phyloP scores from a whole-genome alignment of 2,888 invertebrate genomes.

The Nephrotoma appendiculata region DNA sequence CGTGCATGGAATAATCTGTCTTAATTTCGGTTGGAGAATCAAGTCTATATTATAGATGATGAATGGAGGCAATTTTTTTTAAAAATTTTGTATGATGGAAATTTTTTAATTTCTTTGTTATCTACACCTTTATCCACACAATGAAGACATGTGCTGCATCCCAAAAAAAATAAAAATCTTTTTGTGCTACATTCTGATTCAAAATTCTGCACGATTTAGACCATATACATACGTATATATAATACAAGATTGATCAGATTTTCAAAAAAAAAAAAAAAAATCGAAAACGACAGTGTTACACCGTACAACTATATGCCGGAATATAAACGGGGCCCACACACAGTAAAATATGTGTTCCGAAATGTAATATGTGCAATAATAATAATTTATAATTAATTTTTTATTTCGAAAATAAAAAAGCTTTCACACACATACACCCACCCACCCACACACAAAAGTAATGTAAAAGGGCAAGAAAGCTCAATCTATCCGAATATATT shows the following conservation, averaged over 20 bases:
- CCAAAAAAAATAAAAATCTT: not conserved
- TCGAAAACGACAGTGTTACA: not conserved
- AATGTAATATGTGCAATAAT: not conserved
- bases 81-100: not conserved
- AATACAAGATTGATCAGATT: not conserved
- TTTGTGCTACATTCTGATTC: not conserved
- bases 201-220: too few species aligned
- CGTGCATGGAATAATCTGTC: not conserved
- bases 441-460: too few species aligned
- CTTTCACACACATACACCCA: not conserved
- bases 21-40: not conserved
- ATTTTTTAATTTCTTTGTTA: not conserved
- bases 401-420: not conserved
- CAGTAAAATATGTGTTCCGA: not conserved
- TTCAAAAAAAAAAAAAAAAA: not conserved
- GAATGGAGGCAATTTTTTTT: not conserved
- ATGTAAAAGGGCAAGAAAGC: not conserved
- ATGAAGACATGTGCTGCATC: not conserved
- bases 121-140: not conserved
- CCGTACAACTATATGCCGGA: not conserved
- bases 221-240: too few species aligned
- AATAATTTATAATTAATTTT: conserved; percentile 2
- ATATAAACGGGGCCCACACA: not conserved
- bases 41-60: not conserved
- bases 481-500: not conserved